Conservation (phyloP, 1,140 invertebrate species). For the Papilio machaon region DNA sequence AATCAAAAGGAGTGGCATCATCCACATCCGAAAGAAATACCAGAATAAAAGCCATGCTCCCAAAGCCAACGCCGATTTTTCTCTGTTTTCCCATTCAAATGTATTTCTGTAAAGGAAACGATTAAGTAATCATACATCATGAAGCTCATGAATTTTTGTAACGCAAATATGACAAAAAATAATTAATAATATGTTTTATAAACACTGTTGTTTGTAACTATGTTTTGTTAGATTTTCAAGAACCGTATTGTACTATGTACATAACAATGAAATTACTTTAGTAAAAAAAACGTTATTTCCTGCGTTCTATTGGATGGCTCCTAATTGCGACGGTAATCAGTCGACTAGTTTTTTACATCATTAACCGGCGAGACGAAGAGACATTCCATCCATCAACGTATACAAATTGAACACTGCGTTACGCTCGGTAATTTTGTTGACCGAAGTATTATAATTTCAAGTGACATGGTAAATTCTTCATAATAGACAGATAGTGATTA, state of each 20-base stretch:
- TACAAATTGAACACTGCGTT: not conserved
- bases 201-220: not conserved
- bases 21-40: conserved; percentile 74
- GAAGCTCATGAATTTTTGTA: too few species aligned
- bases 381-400: not conserved
- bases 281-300: conserved; percentile 7
- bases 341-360: conserved; percentile 12
- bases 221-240: not conserved
- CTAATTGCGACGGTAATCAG: not conserved
- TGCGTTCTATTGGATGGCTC: not conserved
- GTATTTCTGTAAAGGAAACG: conserved; percentile 53
- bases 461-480: too few species aligned
- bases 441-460: not conserved
- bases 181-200: conserved; percentile 7
- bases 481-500: too few species aligned
- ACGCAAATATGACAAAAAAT: not conserved
- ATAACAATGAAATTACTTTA: not conserved
- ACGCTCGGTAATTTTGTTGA: not conserved
- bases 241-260: not conserved
- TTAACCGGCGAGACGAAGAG: not conserved
- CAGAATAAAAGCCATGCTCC: conserved; percentile 68
- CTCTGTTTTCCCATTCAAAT: conserved; percentile 74
- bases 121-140: not conserved
- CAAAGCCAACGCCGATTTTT: conserved; percentile 63
- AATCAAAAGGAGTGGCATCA: conserved; percentile 64